phyloP scores from a whole-genome alignment of 2,797 vertebrate genomes.

The Enteromius anoplus region DNA sequence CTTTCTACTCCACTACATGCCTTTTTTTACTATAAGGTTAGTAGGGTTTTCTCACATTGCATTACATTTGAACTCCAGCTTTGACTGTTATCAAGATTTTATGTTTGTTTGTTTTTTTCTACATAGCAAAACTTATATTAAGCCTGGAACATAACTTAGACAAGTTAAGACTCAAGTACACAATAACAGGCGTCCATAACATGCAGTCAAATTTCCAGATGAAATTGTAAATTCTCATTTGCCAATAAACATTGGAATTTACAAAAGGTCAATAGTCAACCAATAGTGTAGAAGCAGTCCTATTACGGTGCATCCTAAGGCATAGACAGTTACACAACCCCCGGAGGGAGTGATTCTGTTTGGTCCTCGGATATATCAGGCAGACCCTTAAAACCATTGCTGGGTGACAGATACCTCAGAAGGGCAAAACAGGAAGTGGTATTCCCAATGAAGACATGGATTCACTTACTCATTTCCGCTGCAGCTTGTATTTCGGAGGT shows the following conservation, averaged over 20 bases:
- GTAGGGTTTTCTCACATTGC: neutral
- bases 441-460: constrained; percentile 41
- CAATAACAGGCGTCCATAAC: neutral
- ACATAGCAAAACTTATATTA: neutral
- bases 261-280: neutral
- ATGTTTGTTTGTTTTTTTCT: neutral
- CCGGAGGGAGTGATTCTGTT: constrained; percentile 32
- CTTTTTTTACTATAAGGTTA: neutral
- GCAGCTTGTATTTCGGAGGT: constrained; percentile 68
- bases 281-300: neutral
- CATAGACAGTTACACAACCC: constrained; percentile 51
- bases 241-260: neutral
- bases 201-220: neutral
- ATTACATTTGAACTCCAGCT: neutral
- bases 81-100: neutral
- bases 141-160: neutral
- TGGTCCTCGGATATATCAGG: constrained; percentile 60
- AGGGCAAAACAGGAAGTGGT: constrained; percentile 65
- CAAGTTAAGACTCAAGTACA: neutral
- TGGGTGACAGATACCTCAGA: constrained; percentile 69
- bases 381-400: constrained; percentile 63
- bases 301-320: neutral
- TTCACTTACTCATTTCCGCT: constrained; percentile 65
- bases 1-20: neutral
- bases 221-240: neutral